Percentiles rank a stretch among this genome's conserved stretches.
Conservation (phyloP, 2,888 invertebrate species). For the Stenchaetothrips biformis region DNA sequence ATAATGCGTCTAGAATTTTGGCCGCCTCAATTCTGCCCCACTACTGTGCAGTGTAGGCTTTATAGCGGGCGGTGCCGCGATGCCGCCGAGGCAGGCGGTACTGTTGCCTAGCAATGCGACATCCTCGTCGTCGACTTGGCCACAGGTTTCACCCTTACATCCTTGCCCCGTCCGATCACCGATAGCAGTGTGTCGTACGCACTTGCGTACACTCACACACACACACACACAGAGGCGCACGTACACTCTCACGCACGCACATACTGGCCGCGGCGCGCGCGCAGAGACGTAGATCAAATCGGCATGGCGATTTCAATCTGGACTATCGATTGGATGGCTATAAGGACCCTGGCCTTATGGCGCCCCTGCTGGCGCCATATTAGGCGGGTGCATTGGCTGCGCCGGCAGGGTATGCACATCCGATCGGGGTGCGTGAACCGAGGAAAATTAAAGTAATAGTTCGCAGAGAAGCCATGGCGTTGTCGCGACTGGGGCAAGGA, state of each 20-base stretch:
- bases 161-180: not conserved
- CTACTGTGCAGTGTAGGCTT: too few relatives aligned
- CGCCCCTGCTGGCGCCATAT: not conserved
- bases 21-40: too few relatives aligned
- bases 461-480: too few relatives aligned
- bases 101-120: not conserved
- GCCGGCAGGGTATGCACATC: too few relatives aligned
- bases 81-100: too few relatives aligned
- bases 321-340: not conserved
- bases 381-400: not conserved
- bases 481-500: too few relatives aligned
- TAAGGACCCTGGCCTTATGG: not conserved
- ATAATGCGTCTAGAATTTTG: too few relatives aligned
- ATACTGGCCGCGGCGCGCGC: not conserved
- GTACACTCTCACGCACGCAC: not conserved
- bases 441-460: too few relatives aligned
- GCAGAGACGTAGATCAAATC: not conserved
- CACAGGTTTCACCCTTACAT: not conserved
- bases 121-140: not conserved
- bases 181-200: not conserved
- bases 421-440: too few relatives aligned
- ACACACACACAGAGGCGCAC: not conserved
- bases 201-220: not conserved
- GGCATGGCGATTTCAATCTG: not conserved
- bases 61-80: too few relatives aligned